These are phyloP conservation scores for Agrochola lota DNA, from an alignment of 2,888 invertebrate genomes.

Conservation along the genomic window DNA sequence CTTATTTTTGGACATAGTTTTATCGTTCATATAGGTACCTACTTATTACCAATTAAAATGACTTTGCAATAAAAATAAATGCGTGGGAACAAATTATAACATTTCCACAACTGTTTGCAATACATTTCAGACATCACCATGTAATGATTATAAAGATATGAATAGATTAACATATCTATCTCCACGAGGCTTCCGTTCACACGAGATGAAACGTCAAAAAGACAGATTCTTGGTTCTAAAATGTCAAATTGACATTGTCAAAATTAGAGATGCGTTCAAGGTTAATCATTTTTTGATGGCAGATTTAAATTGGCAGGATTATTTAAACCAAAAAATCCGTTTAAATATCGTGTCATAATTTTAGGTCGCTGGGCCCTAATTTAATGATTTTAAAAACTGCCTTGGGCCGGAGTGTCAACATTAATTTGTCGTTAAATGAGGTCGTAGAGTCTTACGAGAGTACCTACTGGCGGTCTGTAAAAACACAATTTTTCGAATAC, in stretches of 20 bases:
- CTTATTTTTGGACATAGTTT: constrained; percentile 9
- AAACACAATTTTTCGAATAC: too few relatives aligned
- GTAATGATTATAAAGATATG: background rate
- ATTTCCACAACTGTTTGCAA: constrained; percentile 2
- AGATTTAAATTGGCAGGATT: background rate
- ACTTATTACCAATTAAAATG: background rate
- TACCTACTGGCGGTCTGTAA: too few relatives aligned
- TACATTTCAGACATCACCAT: background rate
- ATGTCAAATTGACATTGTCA: constrained; percentile 13
- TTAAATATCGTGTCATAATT: background rate
- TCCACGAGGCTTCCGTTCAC: background rate
- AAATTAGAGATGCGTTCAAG: constrained; percentile 1
- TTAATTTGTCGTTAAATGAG: too few relatives aligned
- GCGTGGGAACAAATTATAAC: background rate
- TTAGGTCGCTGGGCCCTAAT: background rate
- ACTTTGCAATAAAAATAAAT: background rate
- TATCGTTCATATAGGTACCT: constrained; percentile 2
- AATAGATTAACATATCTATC: background rate
- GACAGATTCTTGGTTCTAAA: constrained; percentile 1
- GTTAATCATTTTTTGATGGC: background rate
- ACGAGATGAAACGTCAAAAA: constrained; percentile 10
- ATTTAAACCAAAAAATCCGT: constrained; percentile 3
- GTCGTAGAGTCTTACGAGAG: too few relatives aligned
- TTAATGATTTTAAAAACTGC: background rate
- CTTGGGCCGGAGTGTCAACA: background rate